Conservation (phyloP, 1,140 invertebrate species). For the Bacillus rossius region DNA sequence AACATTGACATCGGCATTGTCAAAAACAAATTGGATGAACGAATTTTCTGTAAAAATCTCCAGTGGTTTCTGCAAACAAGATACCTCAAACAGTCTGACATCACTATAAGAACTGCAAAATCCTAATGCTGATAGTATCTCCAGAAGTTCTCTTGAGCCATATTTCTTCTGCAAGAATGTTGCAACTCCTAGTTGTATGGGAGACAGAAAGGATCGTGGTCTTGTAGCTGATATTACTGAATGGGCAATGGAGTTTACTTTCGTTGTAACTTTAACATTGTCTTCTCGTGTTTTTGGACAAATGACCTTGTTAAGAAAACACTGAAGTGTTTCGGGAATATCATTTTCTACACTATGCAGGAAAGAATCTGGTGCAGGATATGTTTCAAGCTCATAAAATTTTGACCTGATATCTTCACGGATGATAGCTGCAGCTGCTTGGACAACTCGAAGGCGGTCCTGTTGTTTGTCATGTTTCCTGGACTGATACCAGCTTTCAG, state of each 20-base stretch:
- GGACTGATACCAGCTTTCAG: slow-evolving; percentile 23
- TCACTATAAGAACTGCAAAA: slow-evolving; percentile 24
- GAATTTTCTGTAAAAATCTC: slow-evolving; percentile 14
- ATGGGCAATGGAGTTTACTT: slow-evolving; percentile 27
- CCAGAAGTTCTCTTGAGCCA: slow-evolving; percentile 24
- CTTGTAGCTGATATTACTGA: slow-evolving; percentile 33
- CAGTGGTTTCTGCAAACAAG: slow-evolving; percentile 15
- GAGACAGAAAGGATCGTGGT: slow-evolving; percentile 34
- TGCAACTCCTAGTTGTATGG: slow-evolving; percentile 21
- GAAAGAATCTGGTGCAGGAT: slow-evolving; percentile 25
- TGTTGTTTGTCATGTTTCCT: slow-evolving; percentile 8
- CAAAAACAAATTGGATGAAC: slow-evolving; percentile 29
- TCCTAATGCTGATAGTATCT: slow-evolving; percentile 22
- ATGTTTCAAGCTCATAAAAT: slow-evolving; percentile 29
- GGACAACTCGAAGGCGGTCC: slow-evolving; percentile 26
- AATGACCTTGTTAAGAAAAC: background rate
- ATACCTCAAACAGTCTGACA: slow-evolving; percentile 20
- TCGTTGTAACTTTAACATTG: slow-evolving; percentile 1
- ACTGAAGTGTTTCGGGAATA: background rate
- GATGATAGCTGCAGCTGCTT: slow-evolving; percentile 35
- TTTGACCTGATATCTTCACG: slow-evolving; percentile 31
- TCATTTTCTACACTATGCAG: background rate
- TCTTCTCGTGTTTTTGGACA: background rate
- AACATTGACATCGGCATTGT: slow-evolving; percentile 30
- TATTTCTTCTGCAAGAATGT: slow-evolving; percentile 23